Base-by-base conservation (phyloP, 2,888 invertebrate species). In the Portevinia maculata region DNA sequence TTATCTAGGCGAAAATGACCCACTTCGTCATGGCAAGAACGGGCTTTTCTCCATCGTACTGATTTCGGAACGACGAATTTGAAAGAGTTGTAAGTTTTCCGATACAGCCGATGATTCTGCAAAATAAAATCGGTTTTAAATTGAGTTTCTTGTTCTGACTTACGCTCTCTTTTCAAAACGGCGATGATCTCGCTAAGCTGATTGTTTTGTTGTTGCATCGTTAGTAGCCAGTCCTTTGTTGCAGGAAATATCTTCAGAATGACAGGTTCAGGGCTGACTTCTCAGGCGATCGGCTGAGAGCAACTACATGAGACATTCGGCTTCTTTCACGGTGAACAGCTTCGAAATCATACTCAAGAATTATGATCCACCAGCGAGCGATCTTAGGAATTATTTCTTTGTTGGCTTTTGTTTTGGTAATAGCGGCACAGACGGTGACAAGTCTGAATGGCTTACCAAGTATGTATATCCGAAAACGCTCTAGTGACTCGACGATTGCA, bases 341-440 rank as follows among this genome's bases (percentile, higher is more conserved):
- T 15, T 67, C 74, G 44, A 81, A 84, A 57, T 85, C 71, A 39
- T 65, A 86, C 24, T 86, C 86, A 7, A 81, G 28, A 3, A 86
- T 19, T 53, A 73, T 48, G 8, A 84, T 39, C 32, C 84, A 86
- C 86, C 85, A 86, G 19, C 86, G 57, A 17, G 85, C 85, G 17
- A 86, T 79, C 19, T 62, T 53, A 1, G 84, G 81, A 5, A 73
- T 74, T 3, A 76, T 19, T 39, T 79, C 64, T 1, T 59, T 37
- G 3, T 37, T 55, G 3, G 13, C 37, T 21, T 37, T 69, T 1
- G 15, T 19, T 24, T 39, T 57, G n/a, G 21, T 17, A 17, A 59
- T 73, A 50, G 44, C 71, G 30, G 17, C 55, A 50, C 34, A 79
- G 57, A 37, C 67, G 11, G 48, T 75, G 39, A 34, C 67, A 34